These are phyloP conservation scores for Caretta caretta DNA, from an alignment of 2,113 vertebrate species.

Conservation along the genomic window DNA sequence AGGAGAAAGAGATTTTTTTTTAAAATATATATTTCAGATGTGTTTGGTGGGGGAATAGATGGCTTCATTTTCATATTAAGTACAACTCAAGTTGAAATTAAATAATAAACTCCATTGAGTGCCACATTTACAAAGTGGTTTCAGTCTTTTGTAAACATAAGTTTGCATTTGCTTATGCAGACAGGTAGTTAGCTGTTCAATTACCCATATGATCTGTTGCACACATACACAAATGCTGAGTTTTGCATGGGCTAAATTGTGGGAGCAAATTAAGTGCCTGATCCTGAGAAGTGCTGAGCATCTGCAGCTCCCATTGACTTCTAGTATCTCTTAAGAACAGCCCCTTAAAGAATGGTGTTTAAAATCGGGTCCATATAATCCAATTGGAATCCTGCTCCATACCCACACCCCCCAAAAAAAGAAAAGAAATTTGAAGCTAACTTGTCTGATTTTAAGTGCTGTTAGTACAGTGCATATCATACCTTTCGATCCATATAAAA, in stretches of 20 bases:
- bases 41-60: background rate
- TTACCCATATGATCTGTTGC: background rate
- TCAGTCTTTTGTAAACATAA: background rate
- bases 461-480: background rate
- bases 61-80: slow-evolving; percentile 9
- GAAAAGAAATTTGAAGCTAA: background rate
- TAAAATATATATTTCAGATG: background rate
- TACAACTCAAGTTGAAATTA: background rate
- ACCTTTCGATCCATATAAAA: background rate
- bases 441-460: background rate
- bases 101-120: background rate
- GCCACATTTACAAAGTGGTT: slow-evolving; percentile 24
- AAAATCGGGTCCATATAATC: background rate
- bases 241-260: background rate
- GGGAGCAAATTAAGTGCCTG: slow-evolving; percentile 1
- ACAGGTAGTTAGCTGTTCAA: background rate
- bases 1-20: background rate
- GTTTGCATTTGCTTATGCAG: background rate
- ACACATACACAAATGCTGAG: background rate
- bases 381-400: background rate
- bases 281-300: background rate
- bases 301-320: background rate
- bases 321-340: background rate
- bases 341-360: background rate
- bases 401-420: background rate